Conservation (phyloP, 2,888 invertebrate genomes). For the Myopa testacea region DNA sequence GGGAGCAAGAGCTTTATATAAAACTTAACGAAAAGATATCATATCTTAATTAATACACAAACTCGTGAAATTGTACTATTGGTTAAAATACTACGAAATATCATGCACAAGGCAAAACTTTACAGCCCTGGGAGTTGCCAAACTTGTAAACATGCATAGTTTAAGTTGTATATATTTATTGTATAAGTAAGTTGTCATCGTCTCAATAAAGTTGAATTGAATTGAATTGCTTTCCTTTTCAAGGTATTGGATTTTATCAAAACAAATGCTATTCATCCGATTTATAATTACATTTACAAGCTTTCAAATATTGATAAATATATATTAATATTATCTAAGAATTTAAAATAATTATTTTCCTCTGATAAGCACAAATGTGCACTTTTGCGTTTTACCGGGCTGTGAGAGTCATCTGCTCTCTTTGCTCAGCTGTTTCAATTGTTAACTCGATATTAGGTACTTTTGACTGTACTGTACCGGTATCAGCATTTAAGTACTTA, state of each 20-base stretch:
- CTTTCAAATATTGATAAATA: not conserved
- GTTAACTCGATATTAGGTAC: not conserved
- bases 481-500: not conserved
- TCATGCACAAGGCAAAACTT: no score
- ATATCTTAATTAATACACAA: no score
- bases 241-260: not conserved
- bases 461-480: conserved; percentile 33
- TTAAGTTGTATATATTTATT: no score
- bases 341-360: not conserved
- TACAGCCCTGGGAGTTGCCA: no score
- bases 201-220: no score
- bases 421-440: conserved; percentile 22
- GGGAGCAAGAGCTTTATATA: no score
- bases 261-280: no score
- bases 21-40: no score
- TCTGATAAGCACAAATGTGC: not conserved
- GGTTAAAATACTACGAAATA: no score
- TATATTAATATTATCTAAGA: not conserved
- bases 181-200: no score
- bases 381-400: not conserved
- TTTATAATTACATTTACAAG: not conserved
- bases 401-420: not conserved
- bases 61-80: no score
- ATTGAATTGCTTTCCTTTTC: not conserved
- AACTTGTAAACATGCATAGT: no score